These are phyloP conservation scores for Orius insidiosus DNA, from an alignment of 1,140 invertebrate genomes.

Conservation along the genomic window DNA sequence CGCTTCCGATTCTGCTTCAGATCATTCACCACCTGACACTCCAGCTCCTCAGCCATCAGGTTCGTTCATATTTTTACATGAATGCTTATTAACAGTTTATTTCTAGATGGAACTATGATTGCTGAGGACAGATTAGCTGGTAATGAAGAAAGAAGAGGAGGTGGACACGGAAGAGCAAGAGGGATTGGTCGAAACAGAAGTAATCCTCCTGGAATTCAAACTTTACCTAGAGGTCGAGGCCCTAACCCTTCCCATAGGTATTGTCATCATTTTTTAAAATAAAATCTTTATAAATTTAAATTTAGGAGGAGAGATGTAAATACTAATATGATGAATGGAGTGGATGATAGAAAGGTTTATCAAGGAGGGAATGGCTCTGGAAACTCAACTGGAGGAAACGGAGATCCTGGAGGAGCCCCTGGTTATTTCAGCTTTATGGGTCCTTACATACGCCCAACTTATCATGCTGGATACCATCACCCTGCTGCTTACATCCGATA, in stretches of 20 bases:
- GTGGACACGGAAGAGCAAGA: constrained; percentile 11
- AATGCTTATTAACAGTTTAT: too few species aligned
- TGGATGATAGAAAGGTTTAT: constrained; percentile 1
- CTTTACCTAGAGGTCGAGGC: constrained; percentile 19
- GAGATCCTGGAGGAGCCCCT: background rate
- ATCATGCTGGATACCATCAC: background rate
- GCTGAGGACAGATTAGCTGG: constrained; percentile 13
- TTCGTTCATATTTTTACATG: too few species aligned
- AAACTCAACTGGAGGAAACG: constrained; percentile 2
- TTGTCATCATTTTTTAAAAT: background rate
- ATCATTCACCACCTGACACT: constrained; percentile 19
- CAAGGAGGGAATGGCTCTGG: constrained; percentile 10
- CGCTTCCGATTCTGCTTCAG: constrained; percentile 14
- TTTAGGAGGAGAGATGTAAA: constrained; percentile 4
- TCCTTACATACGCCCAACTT: constrained; percentile 1
- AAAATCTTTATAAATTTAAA: constrained; percentile 1
- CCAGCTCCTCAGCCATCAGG: constrained; percentile 9
- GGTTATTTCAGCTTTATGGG: constrained; percentile 7
- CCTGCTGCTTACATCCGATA: constrained; percentile 5
- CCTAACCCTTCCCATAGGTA: constrained; percentile 17
- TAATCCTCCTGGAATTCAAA: constrained; percentile 19
- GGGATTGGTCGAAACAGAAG: constrained; percentile 15
- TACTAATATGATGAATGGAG: background rate
- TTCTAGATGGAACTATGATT: constrained; percentile 7
- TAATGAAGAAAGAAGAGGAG: constrained; percentile 14